A percentile compares a stretch with the other conserved stretches of the same genome.
Evolutionary conservation across 2,113 vertebrate genomes (phyloP).

Genomic region (Corvus hawaiiensis): DNA sequence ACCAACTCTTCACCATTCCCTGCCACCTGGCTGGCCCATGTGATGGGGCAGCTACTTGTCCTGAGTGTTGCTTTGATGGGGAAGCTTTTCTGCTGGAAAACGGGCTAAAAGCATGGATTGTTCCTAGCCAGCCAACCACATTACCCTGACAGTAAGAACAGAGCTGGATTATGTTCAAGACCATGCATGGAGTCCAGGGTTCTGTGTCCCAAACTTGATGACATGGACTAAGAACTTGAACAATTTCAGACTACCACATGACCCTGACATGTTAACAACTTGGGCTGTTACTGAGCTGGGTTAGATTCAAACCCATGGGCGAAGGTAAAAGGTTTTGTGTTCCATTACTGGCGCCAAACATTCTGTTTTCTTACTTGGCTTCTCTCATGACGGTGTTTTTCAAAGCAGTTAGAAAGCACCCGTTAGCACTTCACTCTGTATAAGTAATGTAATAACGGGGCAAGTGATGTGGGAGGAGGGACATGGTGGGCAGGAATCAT

Average conservation of each 20-base stretch:
- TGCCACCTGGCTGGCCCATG: background rate
- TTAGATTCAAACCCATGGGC: background rate
- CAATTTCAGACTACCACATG: conserved; percentile 29
- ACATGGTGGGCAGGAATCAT: conserved; percentile 21
- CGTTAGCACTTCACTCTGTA: background rate
- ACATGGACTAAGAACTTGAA: background rate
- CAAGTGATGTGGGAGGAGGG: background rate
- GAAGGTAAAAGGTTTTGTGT: conserved; percentile 38
- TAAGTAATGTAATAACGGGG: conserved; percentile 31
- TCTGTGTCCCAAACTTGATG: background rate
- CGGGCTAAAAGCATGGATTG: background rate
- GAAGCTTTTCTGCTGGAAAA: background rate
- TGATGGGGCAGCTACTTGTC: background rate
- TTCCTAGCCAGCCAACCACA: background rate
- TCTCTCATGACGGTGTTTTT: background rate
- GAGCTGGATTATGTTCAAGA: background rate
- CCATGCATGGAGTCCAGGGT: background rate
- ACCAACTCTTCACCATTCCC: background rate
- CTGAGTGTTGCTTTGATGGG: background rate
- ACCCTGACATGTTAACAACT: conserved; percentile 15
- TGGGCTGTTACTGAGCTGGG: conserved; percentile 5
- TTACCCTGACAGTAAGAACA: background rate
- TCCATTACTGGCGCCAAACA: background rate
- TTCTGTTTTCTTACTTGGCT: background rate
- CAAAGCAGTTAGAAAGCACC: conserved; percentile 9